Evolutionary conservation across 1,140 invertebrate genomes (phyloP), one percentile per base, ranked within the genome.

Genomic region (Bombyx mandarina): DNA sequence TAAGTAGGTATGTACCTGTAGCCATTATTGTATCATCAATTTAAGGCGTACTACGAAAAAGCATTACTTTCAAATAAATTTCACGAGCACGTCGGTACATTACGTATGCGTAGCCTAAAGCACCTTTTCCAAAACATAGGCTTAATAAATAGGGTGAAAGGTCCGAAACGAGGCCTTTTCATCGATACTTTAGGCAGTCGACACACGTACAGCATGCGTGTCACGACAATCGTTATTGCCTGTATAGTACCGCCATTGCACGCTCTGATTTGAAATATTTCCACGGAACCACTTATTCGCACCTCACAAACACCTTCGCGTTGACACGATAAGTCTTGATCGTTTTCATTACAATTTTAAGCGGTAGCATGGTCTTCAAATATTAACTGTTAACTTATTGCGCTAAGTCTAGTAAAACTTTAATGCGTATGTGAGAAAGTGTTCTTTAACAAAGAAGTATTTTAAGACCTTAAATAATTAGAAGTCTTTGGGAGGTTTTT

Each of bases 211-310:
- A 65, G 69, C 74, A 82, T 75, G 79, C 79, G 66, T 72, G 79
- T 82, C 82, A 82, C 82, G 82, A 82, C 71, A 76, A 64, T 73
- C 79, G 74, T 81, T 83, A 83, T 83, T 86, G 78, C 78, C 78
- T 77, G 73, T 79, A 82, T 72, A 58, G 64, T 63, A 69, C 69
- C 64, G 71, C 72, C 66, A 68, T 73, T 69, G 73, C 72, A 71
- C 67, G 78, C 61, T 57, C 80, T 78, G 81, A 86, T 86, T 86
- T 86, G 78, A 81, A 86, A 84, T 86, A 84, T 82, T 86, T 86
- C 68, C 82, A 86, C 79, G 82, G 73, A 82, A 82, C 72, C 81
- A 83, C 81, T 86, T 83, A 86, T 79, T 76, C 79, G 75, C 77
- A 77, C 69, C 76, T 83, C 75, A 58, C 71, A 73, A 75, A 71